These are phyloP conservation scores for Tonatia bakeri DNA, from an alignment of 2,113 vertebrate species.

Conservation along the genomic window DNA sequence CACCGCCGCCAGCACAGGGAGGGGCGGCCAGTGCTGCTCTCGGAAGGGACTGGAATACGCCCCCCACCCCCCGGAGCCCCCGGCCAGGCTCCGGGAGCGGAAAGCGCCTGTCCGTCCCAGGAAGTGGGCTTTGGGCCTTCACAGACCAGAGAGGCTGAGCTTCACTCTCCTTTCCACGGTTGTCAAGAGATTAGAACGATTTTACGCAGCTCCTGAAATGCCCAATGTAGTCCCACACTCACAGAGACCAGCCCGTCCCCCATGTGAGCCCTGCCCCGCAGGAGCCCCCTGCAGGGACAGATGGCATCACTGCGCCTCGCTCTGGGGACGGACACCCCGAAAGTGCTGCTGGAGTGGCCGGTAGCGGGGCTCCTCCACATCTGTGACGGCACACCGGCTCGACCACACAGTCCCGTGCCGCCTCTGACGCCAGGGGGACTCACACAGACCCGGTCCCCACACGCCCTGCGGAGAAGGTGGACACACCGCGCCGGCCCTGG, in stretches of 20 bases:
- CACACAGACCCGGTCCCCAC: fast-evolving
- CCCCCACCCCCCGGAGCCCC: not conserved
- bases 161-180: fast-evolving
- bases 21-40: no score
- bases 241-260: not conserved
- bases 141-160: fast-evolving
- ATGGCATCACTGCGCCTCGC: fast-evolving
- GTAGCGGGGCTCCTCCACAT: not conserved
- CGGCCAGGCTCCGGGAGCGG: fast-evolving
- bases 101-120: not conserved
- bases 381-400: not conserved
- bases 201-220: not conserved
- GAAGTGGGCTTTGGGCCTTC: fast-evolving
- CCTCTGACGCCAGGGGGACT: not conserved
- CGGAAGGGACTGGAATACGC: fast-evolving
- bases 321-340: not conserved
- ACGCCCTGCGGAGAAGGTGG: fast-evolving
- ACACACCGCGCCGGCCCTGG: fast-evolving
- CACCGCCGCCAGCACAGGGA: not conserved
- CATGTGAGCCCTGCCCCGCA: not conserved
- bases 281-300: fast-evolving
- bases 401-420: not conserved
- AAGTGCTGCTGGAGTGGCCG: not conserved
- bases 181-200: not conserved
- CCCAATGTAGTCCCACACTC: not conserved